Conservation (phyloP, 1,140 invertebrate species). For the Ceratina australensis region DNA sequence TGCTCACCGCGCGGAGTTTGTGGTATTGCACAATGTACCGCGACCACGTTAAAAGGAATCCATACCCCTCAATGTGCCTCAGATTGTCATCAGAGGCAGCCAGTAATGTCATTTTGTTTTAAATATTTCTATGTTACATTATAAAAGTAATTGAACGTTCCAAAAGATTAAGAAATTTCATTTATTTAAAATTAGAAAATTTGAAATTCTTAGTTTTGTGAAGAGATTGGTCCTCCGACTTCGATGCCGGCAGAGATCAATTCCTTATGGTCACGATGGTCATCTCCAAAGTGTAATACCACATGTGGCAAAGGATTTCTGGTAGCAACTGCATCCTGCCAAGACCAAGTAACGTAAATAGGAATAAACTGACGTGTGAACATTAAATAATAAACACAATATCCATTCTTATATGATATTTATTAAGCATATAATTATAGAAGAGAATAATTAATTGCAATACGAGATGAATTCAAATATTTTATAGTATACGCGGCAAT, state of each 20-base stretch:
- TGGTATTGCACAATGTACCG: slow-evolving; percentile 40
- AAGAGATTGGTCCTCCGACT: slow-evolving; percentile 50
- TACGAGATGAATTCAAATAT: too few relatives aligned
- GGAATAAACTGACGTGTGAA: neutral
- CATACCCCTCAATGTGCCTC: slow-evolving; percentile 40
- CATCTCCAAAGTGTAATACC: slow-evolving; percentile 45
- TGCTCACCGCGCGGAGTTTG: slow-evolving; percentile 52
- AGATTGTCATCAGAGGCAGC: slow-evolving; percentile 51
- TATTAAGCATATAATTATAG: too few relatives aligned
- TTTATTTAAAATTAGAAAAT: neutral
- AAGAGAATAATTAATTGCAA: too few relatives aligned
- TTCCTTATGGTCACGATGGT: slow-evolving; percentile 50
- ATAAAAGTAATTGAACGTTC: too few relatives aligned
- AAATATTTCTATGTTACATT: too few relatives aligned
- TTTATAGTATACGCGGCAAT: neutral
- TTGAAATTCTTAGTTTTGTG: slow-evolving; percentile 48
- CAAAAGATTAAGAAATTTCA: too few relatives aligned
- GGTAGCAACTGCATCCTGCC: slow-evolving; percentile 36
- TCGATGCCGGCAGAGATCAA: slow-evolving; percentile 36
- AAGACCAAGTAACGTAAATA: slow-evolving; percentile 59
- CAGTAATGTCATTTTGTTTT: slow-evolving; percentile 35
- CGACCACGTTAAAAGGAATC: slow-evolving; percentile 48
- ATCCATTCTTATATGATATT: neutral
- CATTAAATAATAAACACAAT: neutral
- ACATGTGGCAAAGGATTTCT: slow-evolving; percentile 44